These are phyloP conservation scores for Cataglyphis hispanica DNA, from an alignment of 1,140 invertebrate genomes.

Conservation along the genomic window DNA sequence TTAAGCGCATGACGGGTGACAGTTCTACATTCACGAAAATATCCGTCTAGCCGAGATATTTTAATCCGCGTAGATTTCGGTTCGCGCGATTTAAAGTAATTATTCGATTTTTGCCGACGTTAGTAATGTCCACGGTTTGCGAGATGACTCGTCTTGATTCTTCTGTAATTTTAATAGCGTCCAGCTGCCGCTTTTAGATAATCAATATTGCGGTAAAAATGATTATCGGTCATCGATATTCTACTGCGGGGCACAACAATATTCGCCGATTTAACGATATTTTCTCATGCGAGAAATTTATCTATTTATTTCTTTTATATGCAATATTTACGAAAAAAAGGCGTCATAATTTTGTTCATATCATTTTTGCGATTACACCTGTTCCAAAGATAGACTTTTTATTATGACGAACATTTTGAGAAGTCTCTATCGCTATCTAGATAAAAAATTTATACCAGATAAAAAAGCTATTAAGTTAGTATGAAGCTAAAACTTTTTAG, in stretches of 20 bases:
- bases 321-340: constrained; percentile 16
- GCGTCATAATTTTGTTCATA: not conserved
- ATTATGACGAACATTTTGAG: not conserved
- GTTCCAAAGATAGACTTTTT: not conserved
- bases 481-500: no score
- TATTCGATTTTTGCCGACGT: constrained; percentile 4
- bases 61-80: constrained; percentile 3
- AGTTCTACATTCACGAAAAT: constrained; percentile 34
- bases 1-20: constrained; percentile 20
- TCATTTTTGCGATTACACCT: not conserved
- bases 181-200: constrained; percentile 40
- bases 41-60: constrained; percentile 38
- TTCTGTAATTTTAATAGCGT: constrained; percentile 45
- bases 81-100: not conserved
- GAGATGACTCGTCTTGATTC: constrained; percentile 47
- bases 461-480: not conserved
- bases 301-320: not conserved
- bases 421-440: not conserved
- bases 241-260: not conserved
- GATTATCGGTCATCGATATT: constrained; percentile 37
- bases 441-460: not conserved
- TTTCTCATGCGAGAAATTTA: constrained; percentile 20
- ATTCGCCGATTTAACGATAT: constrained; percentile 14
- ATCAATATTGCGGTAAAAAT: constrained; percentile 52
- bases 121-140: constrained; percentile 31